Evolutionary conservation across 2,113 vertebrate species (phyloP), one percentile per base, ranked within the genome.

Genomic region (Fulica atra): DNA sequence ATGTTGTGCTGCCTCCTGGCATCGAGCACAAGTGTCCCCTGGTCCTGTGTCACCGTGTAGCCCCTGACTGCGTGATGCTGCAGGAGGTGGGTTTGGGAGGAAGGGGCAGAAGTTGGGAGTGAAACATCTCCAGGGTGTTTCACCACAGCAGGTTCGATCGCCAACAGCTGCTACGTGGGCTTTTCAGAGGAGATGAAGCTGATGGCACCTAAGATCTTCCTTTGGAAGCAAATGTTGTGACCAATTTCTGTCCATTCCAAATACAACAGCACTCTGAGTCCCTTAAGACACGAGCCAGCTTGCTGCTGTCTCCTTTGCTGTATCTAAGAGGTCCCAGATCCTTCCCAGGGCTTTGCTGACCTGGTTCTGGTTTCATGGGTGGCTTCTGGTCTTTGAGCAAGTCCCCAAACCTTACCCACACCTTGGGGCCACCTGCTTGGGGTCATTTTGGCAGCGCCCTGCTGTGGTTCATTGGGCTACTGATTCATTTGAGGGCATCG

Each of bases 11-110:
- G 59, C 77, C 59, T 77, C 60, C 60, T 57, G 91, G 56, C 61
- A 36, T 50, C 53, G 2, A 18, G 14, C 46, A 7, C 1, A 0
- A 25, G 33, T 29, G 68, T 18, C 72, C 36, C 21, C 8, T 1
- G 6, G 2, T 46, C 48, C 50, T 1, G 0, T n/a, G 48, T 23
- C 59, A 21, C 48, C 57, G 0, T 0, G 57, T 46, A 53, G 23
- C 17, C 8, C 38, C 66, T 10, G 4, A 0, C 17, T 17, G 7
- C 3, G 1, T 38, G 38, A 31, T 10, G 5, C 23, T 66, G 29
- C 26, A 10, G 23, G 72, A 21, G n/a, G 8, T 19, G 51, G 71
- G 12, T 72, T 23, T 44, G 81, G 68, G 57, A 89, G 53, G 71
- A 76, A 64, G 2, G 69, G 61, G 57, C 56, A 81, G 74, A 60